Base-by-base conservation (phyloP, 2,797 vertebrate species). In the Gorsachius magnificus region DNA sequence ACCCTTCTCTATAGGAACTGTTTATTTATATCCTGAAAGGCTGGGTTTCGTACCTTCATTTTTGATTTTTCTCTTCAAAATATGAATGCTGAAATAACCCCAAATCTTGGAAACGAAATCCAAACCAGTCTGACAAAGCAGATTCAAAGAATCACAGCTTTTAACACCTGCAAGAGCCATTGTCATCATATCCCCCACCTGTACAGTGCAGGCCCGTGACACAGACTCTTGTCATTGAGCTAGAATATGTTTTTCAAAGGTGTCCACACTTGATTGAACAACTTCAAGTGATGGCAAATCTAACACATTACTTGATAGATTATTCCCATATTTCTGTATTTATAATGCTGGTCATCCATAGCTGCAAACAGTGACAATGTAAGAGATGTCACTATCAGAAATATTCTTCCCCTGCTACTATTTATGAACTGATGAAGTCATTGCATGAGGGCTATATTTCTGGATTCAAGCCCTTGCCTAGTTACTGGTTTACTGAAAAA, bases 11-110 rank as follows among this genome's bases (percentile, higher is more conserved):
- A 70, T 48, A 69, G 53, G 33, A 83, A 19, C 26, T 14, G 22
- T 76, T 89, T 92, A 69, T 89, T 96, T 89, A 53, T 88, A 79
- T 17, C 38, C n/a, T 79, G 35, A 87, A 76, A 90, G 29, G 26
- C 9, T 90, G 33, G 26, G 11, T 24, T 86, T 94, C 80, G 10
- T 90, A 43, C 14, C 29, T 81, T 81, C 91, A 33, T 54, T 94
- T 95, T 87, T 74, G 24, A 79, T 60, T 18, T 38, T 71, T 46
- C 33, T 51, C 29, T 84, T 77, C 41, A 82, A 81, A 76, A 82
- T 72, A 58, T 1, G 17, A 87, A 79, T 21, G 7, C 25, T 89
- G 43, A 90, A 92, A 89, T 65, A 56, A 51, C 11, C 6, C 48
- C 18, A 56, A 81, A 78, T 20, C 26, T 20, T 54, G 50, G 54